Evolutionary conservation across 2,797 vertebrate genomes (phyloP).

Genomic region (Peromyscus melanophrys): DNA sequence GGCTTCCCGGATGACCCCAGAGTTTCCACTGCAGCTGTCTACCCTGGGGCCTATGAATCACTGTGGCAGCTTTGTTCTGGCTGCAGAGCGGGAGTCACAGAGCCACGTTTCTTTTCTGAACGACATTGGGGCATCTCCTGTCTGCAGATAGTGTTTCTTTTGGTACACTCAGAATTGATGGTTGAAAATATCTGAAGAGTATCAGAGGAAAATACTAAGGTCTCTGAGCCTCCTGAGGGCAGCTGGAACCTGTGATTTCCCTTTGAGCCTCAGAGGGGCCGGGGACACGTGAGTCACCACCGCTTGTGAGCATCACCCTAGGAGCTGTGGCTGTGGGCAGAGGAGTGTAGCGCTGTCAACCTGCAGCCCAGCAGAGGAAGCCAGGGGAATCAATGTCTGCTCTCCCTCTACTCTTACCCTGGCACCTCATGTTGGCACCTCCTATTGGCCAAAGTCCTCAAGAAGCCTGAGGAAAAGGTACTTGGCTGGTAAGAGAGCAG

Average conservation of each 20-base stretch:
- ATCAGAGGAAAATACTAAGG: neutral
- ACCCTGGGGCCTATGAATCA: neutral
- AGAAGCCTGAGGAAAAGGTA: neutral
- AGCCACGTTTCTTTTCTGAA: neutral
- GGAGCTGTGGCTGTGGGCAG: neutral
- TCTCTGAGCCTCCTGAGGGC: neutral
- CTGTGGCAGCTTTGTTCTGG: neutral
- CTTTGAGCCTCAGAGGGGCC: neutral
- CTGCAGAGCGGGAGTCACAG: neutral
- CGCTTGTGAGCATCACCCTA: neutral
- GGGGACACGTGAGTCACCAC: neutral
- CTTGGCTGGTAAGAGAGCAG: neutral
- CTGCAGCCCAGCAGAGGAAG: neutral
- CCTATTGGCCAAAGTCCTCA: neutral
- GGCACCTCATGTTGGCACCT: neutral
- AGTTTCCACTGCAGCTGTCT: fast-evolving
- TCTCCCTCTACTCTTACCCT: neutral
- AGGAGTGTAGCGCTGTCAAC: neutral
- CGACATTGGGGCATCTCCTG: too few species aligned
- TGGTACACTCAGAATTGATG: neutral
- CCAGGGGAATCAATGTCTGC: neutral
- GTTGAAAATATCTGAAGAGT: neutral
- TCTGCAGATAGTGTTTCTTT: neutral
- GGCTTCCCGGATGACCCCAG: fast-evolving
- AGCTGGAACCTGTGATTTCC: neutral